Base-by-base conservation (phyloP, 2,888 invertebrate species). In the Lagria hirta region DNA sequence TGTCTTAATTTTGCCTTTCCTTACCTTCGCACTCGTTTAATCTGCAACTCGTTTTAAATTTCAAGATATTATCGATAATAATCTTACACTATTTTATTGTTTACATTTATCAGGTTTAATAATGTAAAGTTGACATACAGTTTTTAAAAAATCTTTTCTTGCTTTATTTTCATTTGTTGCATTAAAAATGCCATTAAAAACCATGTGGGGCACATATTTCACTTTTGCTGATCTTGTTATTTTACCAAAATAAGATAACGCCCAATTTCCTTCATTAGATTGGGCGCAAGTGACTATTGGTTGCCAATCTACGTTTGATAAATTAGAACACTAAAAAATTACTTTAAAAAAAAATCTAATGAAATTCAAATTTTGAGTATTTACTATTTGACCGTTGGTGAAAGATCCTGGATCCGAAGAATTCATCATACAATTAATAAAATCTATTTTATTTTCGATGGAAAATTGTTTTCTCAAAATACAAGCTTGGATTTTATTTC, bases 321-420 rank as follows among this genome's bases (percentile, higher is more conserved):
- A 33, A 2, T 24, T 23, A n/a, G 51, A 46, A 36, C 54, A 54
- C 54, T 54, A 28, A 27, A 51, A 54, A 18, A 34, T 20, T 20
- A 24, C 32, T 17, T 16, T 8, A 10, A 14, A n/a, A n/a, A n/a
- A n/a, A n/a, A 2, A 17, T 8, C 6, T 8, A 7, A 32, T 8
- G 8, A 32, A 32, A n/a, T 21, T n/a, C n/a, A n/a, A n/a, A n/a
- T n/a, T n/a, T n/a, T n/a, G n/a, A n/a, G n/a, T n/a, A n/a, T n/a
- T 16, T 24, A 36, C 36, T 6, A n/a, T 18, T 28, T 28, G 17
- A 7, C 10, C 20, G 11, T 18, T 27, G 4, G 5, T 17, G 6
- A 17, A 8, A 3, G 28, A 22, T 18, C 47, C 24, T 2, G 51
- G 55, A 27, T 46, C 27, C 1, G 17, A 32, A 2, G 38, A 48